Base-by-base conservation (phyloP, 2,888 invertebrate species). In the Miltochrista miniata region DNA sequence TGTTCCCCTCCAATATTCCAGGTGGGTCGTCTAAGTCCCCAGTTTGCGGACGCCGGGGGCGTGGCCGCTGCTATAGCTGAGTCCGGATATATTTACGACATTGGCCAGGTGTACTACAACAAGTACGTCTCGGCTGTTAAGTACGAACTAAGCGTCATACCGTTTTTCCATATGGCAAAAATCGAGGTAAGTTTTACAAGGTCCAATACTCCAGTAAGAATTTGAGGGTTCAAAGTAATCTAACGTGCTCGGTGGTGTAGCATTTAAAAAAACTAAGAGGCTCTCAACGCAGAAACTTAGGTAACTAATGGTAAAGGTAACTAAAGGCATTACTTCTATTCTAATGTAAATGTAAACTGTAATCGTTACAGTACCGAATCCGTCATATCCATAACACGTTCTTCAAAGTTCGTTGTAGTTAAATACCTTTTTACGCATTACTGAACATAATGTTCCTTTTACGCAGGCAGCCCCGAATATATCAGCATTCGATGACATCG, bases 61-160 rank as follows among this genome's bases (percentile, higher is more conserved):
- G 90, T 96, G 54, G 95, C 96, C 1, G 92, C 94, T 29, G 90
- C 92, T 29, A 92, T 96, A 46, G 75, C 94, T 2, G 90, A 93
- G 42, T 70, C 87, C 0, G 83, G 83, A 1, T 94, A 85, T 73
- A 74, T 88, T 24, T 96, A 93, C 80, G 94, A 95, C 59, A 70
- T 90, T 37, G 96, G 95, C 38, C 93, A 93, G 68, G 93, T 96
- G 51, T 93, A 93, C 70, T 96, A 92, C 91, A 96, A 96, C 83
- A 90, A 89, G 68, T 96, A 94, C 87, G 93, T 84, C 91, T 90
- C 93, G 7, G 93, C 95, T 0, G 95, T 95, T 50, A 94, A 95
- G 34, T 95, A 95, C 76, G 87, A 90, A 56, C 92, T 94, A 10
- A 79, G 89, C n/a, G 87, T 93, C 54, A 66, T 95, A 52, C 95